Base-by-base conservation (phyloP, 23 tunicate genomes). In the Trididemnum nubilum region DNA sequence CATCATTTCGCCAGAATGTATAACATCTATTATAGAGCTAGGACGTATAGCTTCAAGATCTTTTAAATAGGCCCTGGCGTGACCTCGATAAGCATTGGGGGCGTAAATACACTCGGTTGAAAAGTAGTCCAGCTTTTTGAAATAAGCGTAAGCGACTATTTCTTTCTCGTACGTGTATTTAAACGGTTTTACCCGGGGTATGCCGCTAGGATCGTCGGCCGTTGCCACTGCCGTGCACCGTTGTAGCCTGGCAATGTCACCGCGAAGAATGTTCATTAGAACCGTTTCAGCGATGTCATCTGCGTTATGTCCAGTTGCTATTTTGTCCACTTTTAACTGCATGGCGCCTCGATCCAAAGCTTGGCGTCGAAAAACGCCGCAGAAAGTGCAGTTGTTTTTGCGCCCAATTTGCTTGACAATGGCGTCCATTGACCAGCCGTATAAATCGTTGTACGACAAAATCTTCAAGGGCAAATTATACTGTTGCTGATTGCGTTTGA, bases 61-160 rank as follows among this genome's bases (percentile, higher is more conserved):
- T 84, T 93, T 93, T 29, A 93, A 50, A 38, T 93, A 93, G 29
- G 87, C 77, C 65, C 99, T 71, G n/a, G 91, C 95, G 63, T 95
- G 93, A 24, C 99, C 99, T 2, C 99, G 84, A 70, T 95, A 90
- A 0, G 99, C 99, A 65, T 90, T 73, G 1, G 99, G 99, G 21
- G 99, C 73, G 73, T 95, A 95, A n/a, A 90, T 95, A 54, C 99
- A 95, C 79, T 95, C 99, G 27, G 99, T 95, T 27, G 99, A 95
- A 65, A 95, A 95, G 60, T 95, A 95, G 51, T 86, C 96, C n/a
- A 90, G 84, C 65, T 95, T 95, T 78, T 90, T 89, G 74, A 71
- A 85, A 76, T 90, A 85, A 21, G 99, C 99, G 66, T 95, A 95
- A 27, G 95, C 91, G 1, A 95, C 99, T 77, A 95, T 95, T 82